A percentile compares a stretch with the other conserved stretches of the same genome.
Conservation (phyloP, 1,140 invertebrate genomes). For the Tetragnatha versicolor region DNA sequence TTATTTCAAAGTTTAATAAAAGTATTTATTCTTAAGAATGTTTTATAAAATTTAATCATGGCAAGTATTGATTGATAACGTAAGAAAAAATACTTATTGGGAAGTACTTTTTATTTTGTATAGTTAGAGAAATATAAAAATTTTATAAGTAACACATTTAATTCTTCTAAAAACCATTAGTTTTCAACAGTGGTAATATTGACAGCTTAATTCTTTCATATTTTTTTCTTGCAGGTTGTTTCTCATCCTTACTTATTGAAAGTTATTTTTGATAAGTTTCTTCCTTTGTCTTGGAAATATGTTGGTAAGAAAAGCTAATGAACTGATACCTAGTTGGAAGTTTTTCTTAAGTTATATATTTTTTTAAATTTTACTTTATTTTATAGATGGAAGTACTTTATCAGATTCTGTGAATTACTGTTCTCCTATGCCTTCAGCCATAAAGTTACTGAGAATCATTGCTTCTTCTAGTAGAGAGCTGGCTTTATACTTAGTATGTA, state of each 20-base stretch:
- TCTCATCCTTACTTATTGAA: slow-evolving; percentile 49
- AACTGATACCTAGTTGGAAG: neutral
- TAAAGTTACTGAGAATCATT: slow-evolving; percentile 35
- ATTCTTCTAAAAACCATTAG: no score
- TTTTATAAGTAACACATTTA: no score
- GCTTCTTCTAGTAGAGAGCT: neutral
- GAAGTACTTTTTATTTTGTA: no score
- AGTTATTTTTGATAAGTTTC: slow-evolving; percentile 61
- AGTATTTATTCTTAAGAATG: neutral
- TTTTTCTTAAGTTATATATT: neutral
- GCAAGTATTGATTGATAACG: no score
- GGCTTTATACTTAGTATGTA: slow-evolving; percentile 26
- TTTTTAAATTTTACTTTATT: neutral
- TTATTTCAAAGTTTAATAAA: slow-evolving; percentile 1
- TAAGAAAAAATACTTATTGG: no score
- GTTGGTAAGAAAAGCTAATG: slow-evolving; percentile 37
- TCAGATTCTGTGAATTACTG: slow-evolving; percentile 29
- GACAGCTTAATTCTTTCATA: no score
- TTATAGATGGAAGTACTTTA: slow-evolving; percentile 6
- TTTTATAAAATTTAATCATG: neutral
- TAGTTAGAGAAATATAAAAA: no score
- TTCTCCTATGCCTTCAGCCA: slow-evolving; percentile 8
- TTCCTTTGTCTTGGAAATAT: slow-evolving; percentile 58
- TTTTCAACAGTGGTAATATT: no score
- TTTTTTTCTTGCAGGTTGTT: slow-evolving; percentile 38